A percentile compares a stretch with the other conserved stretches of the same genome.
Evolutionary conservation across 2,113 vertebrate genomes (phyloP).

Genomic region (Cyprinodon brontotheroides): DNA sequence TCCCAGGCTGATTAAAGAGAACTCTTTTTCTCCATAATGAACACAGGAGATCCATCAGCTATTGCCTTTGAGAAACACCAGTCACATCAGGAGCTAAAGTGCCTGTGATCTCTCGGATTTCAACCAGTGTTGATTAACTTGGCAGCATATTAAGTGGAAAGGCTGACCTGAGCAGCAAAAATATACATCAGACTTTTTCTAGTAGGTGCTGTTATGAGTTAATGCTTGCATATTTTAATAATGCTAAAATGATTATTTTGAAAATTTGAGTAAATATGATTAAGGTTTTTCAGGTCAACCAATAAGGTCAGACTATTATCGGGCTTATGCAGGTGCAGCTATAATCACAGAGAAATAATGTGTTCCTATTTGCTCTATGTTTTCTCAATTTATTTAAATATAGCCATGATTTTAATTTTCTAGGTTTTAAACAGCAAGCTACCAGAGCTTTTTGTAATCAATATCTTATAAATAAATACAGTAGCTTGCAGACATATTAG

Average conservation of each 20-base stretch:
- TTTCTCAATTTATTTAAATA: slow-evolving; percentile 10
- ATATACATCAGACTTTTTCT: slow-evolving; percentile 62
- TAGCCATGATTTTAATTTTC: slow-evolving; percentile 1
- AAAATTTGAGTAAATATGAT: slow-evolving; percentile 58
- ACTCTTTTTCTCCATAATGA: slow-evolving; percentile 74
- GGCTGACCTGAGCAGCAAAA: slow-evolving; percentile 52
- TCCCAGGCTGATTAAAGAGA: slow-evolving; percentile 76
- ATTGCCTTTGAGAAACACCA: slow-evolving; percentile 72
- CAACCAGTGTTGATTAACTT: slow-evolving; percentile 77
- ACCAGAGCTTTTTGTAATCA: background rate
- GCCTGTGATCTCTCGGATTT: slow-evolving; percentile 75
- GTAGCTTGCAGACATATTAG: background rate
- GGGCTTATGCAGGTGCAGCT: slow-evolving; percentile 54
- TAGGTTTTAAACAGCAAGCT: background rate
- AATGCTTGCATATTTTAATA: slow-evolving; percentile 60
- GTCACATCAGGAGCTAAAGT: slow-evolving; percentile 72
- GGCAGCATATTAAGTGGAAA: slow-evolving; percentile 76
- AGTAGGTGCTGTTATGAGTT: slow-evolving; percentile 38
- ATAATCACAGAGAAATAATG: slow-evolving; percentile 33
- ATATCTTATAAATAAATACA: background rate
- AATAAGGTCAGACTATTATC: slow-evolving; percentile 57
- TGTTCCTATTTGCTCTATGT: slow-evolving; percentile 9
- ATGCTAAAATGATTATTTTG: slow-evolving; percentile 64
- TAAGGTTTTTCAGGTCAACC: slow-evolving; percentile 59
- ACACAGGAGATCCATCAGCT: slow-evolving; percentile 75